A percentile compares a stretch with the other conserved stretches of the same genome.
These are phyloP conservation scores for Andinoacara biseriatus DNA, from an alignment of 2,113 vertebrate species.

Conservation along the genomic window DNA sequence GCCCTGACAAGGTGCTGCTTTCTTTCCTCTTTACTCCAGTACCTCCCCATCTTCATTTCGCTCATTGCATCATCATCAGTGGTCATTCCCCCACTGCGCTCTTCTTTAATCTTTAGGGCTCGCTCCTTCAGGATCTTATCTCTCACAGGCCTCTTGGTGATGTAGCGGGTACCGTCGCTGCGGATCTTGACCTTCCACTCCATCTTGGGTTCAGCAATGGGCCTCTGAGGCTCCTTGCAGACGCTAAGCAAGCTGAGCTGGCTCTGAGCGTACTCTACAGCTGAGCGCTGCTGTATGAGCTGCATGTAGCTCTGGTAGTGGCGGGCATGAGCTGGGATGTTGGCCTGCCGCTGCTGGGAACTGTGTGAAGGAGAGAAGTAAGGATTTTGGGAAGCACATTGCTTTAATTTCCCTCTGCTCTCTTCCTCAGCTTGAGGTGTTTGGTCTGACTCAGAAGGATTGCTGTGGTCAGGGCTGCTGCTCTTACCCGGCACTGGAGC, in stretches of 20 bases:
- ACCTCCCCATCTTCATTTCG: constrained; percentile 97
- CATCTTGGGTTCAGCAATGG: constrained; percentile 87
- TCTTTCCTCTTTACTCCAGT: constrained; percentile 97
- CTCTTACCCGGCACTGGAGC: constrained; percentile 75
- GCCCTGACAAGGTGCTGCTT: constrained; percentile 94
- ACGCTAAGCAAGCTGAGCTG: constrained; percentile 91
- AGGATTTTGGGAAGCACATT: constrained; percentile 74
- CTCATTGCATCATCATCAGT: constrained; percentile 96
- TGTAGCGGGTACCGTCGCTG: constrained; percentile 94
- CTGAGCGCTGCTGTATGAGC: constrained; percentile 93
- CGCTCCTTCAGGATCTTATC: constrained; percentile 94
- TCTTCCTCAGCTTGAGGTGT: constrained; percentile 76
- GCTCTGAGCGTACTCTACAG: constrained; percentile 93
- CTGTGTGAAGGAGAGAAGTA: constrained; percentile 91
- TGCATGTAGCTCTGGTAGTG: constrained; percentile 99
- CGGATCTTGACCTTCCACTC: constrained; percentile 98
- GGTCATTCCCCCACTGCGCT: constrained; percentile 93
- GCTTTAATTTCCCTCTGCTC: constrained; percentile 69
- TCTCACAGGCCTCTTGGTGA: constrained; percentile 94
- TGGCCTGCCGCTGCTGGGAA: constrained; percentile 85
- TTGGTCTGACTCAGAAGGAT: constrained; percentile 72
- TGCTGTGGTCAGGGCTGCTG: constrained; percentile 80
- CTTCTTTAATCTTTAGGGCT: constrained; percentile 96
- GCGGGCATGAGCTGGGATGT: constrained; percentile 90
- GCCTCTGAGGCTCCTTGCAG: constrained; percentile 85